These are phyloP conservation scores for Oreochromis aureus DNA, from an alignment of 2,113 vertebrate genomes.

Conservation along the genomic window DNA sequence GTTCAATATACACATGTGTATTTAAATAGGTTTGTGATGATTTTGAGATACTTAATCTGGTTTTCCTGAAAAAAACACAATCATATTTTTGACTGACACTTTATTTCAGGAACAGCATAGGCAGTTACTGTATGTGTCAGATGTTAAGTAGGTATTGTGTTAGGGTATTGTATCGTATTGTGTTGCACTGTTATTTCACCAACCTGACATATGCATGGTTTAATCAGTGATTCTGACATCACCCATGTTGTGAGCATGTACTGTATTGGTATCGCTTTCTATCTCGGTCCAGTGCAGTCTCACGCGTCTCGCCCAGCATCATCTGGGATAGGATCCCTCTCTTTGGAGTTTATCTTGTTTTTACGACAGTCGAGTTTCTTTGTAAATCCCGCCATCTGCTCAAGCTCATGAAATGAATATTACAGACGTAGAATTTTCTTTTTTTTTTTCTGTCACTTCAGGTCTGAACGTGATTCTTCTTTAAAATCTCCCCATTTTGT, in stretches of 20 bases:
- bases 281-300: background rate
- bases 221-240: background rate
- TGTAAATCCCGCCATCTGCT: background rate
- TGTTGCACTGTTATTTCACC: background rate
- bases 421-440: background rate
- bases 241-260: background rate
- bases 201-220: background rate
- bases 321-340: background rate
- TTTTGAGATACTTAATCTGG: background rate
- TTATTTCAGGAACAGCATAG: background rate
- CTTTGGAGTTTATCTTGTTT: background rate
- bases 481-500: too few relatives aligned
- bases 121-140: background rate
- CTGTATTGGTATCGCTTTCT: background rate
- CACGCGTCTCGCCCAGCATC: background rate
- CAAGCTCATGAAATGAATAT: background rate
- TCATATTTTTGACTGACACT: background rate
- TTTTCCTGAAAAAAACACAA: accelerated
- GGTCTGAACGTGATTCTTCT: too few relatives aligned
- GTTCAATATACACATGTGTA: accelerated
- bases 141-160: background rate
- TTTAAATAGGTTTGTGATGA: background rate
- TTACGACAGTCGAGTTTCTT: background rate
- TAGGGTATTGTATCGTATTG: background rate
- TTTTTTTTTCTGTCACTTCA: background rate